Conservation (phyloP, 2,888 invertebrate species). For the Dorcus hopei region DNA sequence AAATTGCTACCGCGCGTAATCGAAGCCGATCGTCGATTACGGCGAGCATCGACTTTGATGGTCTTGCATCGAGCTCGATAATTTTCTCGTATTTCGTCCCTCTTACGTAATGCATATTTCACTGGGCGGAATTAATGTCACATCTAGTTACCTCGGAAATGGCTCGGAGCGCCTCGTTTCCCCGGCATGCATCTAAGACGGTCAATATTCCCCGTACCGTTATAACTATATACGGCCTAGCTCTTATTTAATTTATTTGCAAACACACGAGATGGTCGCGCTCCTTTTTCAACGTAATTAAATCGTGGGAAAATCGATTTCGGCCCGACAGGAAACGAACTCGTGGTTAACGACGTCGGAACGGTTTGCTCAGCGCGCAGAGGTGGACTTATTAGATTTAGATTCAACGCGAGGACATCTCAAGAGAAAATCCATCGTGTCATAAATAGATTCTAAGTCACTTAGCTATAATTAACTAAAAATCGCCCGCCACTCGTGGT, state of each 20-base stretch:
- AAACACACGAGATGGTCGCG: constrained; percentile 5
- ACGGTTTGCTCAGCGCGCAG: too few species aligned
- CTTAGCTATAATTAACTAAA: too few species aligned
- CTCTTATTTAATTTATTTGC: background rate
- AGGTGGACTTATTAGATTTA: too few species aligned
- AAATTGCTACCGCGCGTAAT: too few species aligned
- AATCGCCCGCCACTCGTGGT: too few species aligned
- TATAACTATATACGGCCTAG: constrained; percentile 11
- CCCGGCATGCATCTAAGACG: background rate
- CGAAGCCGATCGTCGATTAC: too few species aligned
- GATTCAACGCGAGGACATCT: too few species aligned
- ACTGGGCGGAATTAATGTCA: constrained; percentile 6
- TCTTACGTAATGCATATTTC: constrained; percentile 5
- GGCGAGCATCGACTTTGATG: too few species aligned
- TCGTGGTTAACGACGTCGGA: too few species aligned
- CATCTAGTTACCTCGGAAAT: constrained; percentile 6
- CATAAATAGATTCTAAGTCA: too few species aligned
- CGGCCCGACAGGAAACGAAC: background rate
- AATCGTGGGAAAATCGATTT: constrained; percentile 9
- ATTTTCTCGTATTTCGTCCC: constrained; percentile 4
- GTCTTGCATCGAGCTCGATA: background rate
- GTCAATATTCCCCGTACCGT: constrained; percentile 10
- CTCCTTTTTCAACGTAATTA: constrained; percentile 1
- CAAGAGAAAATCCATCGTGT: too few species aligned
- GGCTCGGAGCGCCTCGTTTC: constrained; percentile 2